Evolutionary conservation across 2,113 vertebrate species (phyloP), one percentile per base, ranked within the genome.

Genomic region (Microcebus murinus): DNA sequence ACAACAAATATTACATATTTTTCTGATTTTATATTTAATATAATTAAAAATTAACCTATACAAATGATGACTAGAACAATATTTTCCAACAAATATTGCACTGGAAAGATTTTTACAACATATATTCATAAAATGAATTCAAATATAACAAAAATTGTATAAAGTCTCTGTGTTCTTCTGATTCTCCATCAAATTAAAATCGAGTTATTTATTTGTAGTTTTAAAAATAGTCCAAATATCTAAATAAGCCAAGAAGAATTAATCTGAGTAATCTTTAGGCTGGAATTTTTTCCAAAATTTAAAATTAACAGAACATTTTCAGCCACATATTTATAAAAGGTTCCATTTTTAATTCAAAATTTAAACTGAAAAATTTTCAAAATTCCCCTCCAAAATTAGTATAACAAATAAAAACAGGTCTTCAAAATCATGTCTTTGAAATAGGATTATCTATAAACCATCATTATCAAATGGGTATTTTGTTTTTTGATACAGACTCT

Each of bases 41-140:
- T 98, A 98, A 96, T 98, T 98, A 95, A 98, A 98, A 98, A 96
- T 92, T 96, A 97, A 97, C 88, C 76, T 96, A 98, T 97, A 96
- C 93, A 98, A 98, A 98, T 81, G 84, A 96, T 59, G n/a, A 96
- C 65, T 0, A 23, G 91, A 97, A 91, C 57, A 81, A 90, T 36
- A 91, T 86, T 52, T 94, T 95, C 23, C 34, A 91, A 98, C 45
- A 94, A 97, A 97, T 96, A 98, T 86, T 98, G 95, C 96, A 98
- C 91, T 89, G 95, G 94, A 95, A 91, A 23, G 97, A 93, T 97
- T 98, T 97, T 90, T 96, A 97, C 84, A 98, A 91, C 61, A 61
- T 45, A 85, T 89, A 91, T 79, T 9, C 2, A 97, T 96, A 96
- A 81, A 68, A 94, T 23, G 63, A 94, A 71, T 86, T 91, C 63